These are phyloP conservation scores for Acronicta aceris DNA, from an alignment of 2,888 invertebrate species.

Conservation along the genomic window DNA sequence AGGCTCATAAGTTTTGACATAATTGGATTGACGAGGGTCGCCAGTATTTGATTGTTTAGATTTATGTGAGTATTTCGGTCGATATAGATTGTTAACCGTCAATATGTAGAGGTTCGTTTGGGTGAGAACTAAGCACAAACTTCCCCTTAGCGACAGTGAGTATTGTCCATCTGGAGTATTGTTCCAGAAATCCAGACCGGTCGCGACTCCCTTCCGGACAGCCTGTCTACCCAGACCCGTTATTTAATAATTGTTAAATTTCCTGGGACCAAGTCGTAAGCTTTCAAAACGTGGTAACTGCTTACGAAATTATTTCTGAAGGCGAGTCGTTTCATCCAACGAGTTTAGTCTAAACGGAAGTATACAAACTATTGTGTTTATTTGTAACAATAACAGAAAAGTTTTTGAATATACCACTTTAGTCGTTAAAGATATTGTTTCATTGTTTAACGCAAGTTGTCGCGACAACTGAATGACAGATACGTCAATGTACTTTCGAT, in stretches of 20 bases:
- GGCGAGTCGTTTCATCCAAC: constrained; percentile 25
- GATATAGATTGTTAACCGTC: constrained; percentile 74
- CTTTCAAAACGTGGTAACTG: constrained; percentile 31
- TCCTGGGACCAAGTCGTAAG: constrained; percentile 43
- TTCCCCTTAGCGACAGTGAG: constrained; percentile 75
- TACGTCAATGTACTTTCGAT: constrained; percentile 30
- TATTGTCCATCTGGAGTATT: constrained; percentile 74
- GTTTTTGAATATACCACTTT: not conserved
- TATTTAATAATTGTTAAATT: constrained; percentile 67
- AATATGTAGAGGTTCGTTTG: constrained; percentile 69
- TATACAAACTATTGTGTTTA: constrained; percentile 12
- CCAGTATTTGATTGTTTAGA: constrained; percentile 70
- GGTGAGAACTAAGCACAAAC: constrained; percentile 69
- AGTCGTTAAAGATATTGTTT: constrained; percentile 22
- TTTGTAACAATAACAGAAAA: constrained; percentile 22
- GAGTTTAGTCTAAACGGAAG: constrained; percentile 25
- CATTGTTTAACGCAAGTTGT: constrained; percentile 5
- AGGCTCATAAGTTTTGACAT: constrained; percentile 62
- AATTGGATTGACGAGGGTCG: constrained; percentile 78
- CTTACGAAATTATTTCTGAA: constrained; percentile 16
- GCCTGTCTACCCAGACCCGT: constrained; percentile 60
- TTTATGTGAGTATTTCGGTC: constrained; percentile 70
- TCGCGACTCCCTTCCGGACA: constrained; percentile 74
- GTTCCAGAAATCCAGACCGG: constrained; percentile 66
- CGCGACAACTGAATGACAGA: constrained; percentile 19